phyloP scores from a whole-genome alignment of 2,797 vertebrate species.

The Acropternis orthonyx region DNA sequence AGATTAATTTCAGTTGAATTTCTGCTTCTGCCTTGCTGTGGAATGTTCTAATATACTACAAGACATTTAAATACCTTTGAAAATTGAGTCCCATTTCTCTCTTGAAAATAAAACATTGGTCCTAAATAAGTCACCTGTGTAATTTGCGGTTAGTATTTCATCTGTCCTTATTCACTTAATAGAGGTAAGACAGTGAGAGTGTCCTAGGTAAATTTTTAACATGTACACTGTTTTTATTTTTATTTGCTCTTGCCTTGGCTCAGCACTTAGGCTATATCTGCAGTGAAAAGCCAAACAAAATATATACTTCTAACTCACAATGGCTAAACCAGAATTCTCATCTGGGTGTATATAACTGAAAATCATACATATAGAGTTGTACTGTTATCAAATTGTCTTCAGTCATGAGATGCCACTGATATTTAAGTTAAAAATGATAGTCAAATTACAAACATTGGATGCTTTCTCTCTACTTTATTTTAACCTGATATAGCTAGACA shows the following conservation, averaged over 20 bases:
- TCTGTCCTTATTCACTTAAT: background rate
- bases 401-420: background rate
- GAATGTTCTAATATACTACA: background rate
- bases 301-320: background rate
- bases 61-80: background rate
- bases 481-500: background rate
- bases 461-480: background rate
- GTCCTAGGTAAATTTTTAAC: background rate
- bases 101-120: background rate
- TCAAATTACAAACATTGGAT: background rate
- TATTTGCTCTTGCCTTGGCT: background rate
- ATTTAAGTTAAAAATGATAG: background rate
- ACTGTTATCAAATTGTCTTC: background rate
- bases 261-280: background rate
- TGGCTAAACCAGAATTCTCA: background rate
- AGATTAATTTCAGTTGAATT: background rate
- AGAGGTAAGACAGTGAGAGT: background rate
- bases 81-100: background rate
- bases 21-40: background rate
- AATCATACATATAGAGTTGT: background rate
- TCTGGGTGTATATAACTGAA: background rate
- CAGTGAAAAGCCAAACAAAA: background rate
- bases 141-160: background rate
- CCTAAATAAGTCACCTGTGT: background rate
- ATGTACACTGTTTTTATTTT: background rate